Percentiles rank a stretch among this genome's conserved stretches.
phyloP scores from a whole-genome alignment of 2,113 vertebrate genomes.

The Gopherus flavomarginatus region DNA sequence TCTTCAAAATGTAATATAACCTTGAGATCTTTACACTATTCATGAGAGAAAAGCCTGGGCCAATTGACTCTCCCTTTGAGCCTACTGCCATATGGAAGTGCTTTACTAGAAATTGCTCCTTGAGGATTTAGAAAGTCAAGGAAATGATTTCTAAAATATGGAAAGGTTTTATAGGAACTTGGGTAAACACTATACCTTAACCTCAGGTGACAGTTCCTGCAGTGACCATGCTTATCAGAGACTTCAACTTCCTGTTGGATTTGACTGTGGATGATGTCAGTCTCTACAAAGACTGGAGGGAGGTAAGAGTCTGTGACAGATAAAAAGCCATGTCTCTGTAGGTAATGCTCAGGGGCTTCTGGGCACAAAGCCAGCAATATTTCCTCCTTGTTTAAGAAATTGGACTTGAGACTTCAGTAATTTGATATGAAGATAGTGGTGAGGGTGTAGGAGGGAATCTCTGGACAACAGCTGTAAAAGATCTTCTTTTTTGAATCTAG shows the following conservation, averaged over 20 bases:
- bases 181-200: conserved; percentile 63
- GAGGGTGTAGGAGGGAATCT: conserved; percentile 20
- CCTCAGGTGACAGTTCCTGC: conserved; percentile 65
- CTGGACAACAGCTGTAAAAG: conserved; percentile 24
- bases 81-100: conserved; percentile 79
- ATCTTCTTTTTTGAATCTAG: not conserved
- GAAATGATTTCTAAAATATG: conserved; percentile 76
- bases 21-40: conserved; percentile 51
- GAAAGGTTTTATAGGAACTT: conserved; percentile 69
- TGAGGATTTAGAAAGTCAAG: conserved; percentile 67
- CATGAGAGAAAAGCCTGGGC: conserved; percentile 40
- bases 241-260: conserved; percentile 73
- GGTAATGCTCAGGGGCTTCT: conserved; percentile 59
- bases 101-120: conserved; percentile 75
- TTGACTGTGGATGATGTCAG: conserved; percentile 63
- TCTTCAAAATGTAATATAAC: conserved; percentile 34
- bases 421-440: conserved; percentile 5
- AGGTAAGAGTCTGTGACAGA: conserved; percentile 33
- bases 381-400: conserved; percentile 63
- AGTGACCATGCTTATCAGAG: conserved; percentile 52
- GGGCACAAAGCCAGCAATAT: conserved; percentile 67
- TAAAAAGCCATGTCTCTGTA: conserved; percentile 50
- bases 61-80: conserved; percentile 66
- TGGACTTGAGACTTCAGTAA: conserved; percentile 69
- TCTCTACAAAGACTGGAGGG: conserved; percentile 55